These are phyloP conservation scores for Apostichopus japonicus DNA, from an alignment of 35 echinoderm and acorn worm genomes.

Conservation along the genomic window DNA sequence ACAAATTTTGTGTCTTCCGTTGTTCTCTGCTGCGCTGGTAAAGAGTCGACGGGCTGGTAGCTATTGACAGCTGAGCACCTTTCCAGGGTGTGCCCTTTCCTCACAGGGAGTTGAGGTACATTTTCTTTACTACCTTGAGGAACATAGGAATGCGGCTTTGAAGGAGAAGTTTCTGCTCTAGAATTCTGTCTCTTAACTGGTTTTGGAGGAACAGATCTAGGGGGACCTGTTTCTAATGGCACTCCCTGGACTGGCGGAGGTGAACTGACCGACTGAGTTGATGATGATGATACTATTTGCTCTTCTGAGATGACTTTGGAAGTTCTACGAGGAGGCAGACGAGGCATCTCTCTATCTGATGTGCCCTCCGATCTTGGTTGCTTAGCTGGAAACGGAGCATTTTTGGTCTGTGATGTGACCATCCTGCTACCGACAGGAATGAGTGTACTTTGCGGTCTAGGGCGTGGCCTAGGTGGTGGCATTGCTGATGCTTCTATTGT, in stretches of 20 bases:
- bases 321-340: background rate
- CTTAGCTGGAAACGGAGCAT: background rate
- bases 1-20: background rate
- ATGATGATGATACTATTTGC: background rate
- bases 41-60: background rate
- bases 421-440: background rate
- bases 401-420: background rate
- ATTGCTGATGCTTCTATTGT: background rate
- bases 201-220: background rate
- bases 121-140: no score
- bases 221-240: no score
- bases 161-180: background rate
- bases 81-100: background rate
- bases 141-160: background rate
- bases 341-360: background rate
- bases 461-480: conserved; percentile 18
- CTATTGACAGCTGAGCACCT: background rate
- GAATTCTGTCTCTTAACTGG: conserved; percentile 8
- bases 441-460: conserved; percentile 41
- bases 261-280: background rate
- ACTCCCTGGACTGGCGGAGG: background rate
- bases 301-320: background rate
- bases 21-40: background rate
- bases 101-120: background rate
- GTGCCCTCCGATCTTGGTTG: background rate